Evolutionary conservation across 2,113 vertebrate genomes (phyloP), one percentile per base, ranked within the genome.

Genomic region (Martes martes): DNA sequence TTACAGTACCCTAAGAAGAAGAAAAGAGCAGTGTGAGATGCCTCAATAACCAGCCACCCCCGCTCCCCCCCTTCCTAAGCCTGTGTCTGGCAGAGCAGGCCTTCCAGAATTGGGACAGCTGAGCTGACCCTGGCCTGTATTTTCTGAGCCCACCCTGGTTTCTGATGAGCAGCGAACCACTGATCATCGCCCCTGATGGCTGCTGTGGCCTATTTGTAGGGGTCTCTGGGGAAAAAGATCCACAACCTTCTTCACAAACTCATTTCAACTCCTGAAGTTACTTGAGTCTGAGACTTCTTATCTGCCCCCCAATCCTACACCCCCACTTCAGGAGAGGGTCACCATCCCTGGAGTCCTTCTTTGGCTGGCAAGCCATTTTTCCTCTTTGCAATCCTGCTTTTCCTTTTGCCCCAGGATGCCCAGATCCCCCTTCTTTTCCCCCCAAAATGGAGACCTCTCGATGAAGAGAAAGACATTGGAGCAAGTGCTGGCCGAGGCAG

Each of bases 101-200:
- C 85, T 92, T 39, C 76, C 26, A 19, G 57, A 96, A 98, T 81
- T 96, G 78, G 96, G 88, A 47, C 50, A 45, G 76, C 76, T 11
- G 24, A 4, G 24, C 45, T 95, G 96, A 94, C 89, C 91, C 81
- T 24, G 39, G 84, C 65, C 0, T 4, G 65, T 76, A 23, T 59
- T 88, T 96, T n/a, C n/a, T 36, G 89, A 93, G 47, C 84, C 89
- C 85, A 95, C 91, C 94, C 73, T 42, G 55, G 95, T 97, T 96
- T 96, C 96, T 79, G 81, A 67, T 74, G 97, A 91, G 93, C 96
- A 97, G 93, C 2, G 52, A 96, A 96, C 95, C 97, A 97, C 97
- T 91, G 57, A 96, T 91, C 81, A 95, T 88, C n/a, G 76, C 91
- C 91, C 36, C 74, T 69, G 67, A 86, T 39, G 83, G 85, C 57